Percentiles rank a stretch among this genome's conserved stretches.
Evolutionary conservation across 2,888 invertebrate species (phyloP).

Genomic region (Pecten maximus): DNA sequence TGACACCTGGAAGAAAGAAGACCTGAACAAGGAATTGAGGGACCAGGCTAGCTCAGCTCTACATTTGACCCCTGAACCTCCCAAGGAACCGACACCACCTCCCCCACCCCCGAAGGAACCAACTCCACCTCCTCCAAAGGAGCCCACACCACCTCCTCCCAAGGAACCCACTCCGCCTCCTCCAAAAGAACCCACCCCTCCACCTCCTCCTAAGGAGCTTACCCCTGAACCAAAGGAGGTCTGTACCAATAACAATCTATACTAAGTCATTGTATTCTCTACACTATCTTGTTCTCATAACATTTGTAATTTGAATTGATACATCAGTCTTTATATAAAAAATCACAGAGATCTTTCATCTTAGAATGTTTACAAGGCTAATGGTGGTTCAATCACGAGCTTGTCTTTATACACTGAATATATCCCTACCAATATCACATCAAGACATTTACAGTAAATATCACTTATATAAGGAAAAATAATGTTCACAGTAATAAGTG

Average conservation of each 20-base stretch:
- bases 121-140: constrained; percentile 54
- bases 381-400: too few relatives aligned
- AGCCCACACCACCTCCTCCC: constrained; percentile 44
- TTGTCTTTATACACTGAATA: too few relatives aligned
- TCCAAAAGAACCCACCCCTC: constrained; percentile 10
- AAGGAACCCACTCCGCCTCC: constrained; percentile 48
- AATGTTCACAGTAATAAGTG: too few relatives aligned
- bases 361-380: too few relatives aligned
- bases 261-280: too few relatives aligned
- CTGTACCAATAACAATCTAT: neutral
- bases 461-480: too few relatives aligned
- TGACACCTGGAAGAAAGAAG: constrained; percentile 75
- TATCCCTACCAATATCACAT: too few relatives aligned
- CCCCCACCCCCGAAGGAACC: constrained; percentile 50
- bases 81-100: constrained; percentile 53
- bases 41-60: constrained; percentile 76
- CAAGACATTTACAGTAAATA: too few relatives aligned
- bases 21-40: constrained; percentile 74
- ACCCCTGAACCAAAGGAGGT: constrained; percentile 44
- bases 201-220: constrained; percentile 37
- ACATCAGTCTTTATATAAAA: too few relatives aligned
- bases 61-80: constrained; percentile 71
- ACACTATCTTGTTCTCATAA: too few relatives aligned
- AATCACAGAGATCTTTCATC: too few relatives aligned
- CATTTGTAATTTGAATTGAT: too few relatives aligned